A percentile compares a stretch with the other conserved stretches of the same genome.
Evolutionary conservation across 2,888 invertebrate genomes (phyloP).

Genomic region (Emmelina monodactyla): DNA sequence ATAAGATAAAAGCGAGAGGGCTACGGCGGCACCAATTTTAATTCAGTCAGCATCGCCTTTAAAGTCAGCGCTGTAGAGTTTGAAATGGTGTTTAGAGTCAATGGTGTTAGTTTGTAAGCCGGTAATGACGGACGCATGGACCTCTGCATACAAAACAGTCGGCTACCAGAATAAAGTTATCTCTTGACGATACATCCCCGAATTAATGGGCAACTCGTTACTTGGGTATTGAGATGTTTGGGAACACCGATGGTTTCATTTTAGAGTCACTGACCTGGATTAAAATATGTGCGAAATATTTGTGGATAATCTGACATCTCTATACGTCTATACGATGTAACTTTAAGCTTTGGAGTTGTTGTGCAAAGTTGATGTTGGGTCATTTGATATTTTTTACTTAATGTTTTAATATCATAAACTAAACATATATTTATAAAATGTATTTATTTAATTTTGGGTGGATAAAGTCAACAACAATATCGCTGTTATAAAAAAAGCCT

Average conservation of each 20-base stretch:
- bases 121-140: conserved; percentile 62
- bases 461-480: no score
- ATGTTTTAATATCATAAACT: no score
- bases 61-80: conserved; percentile 20
- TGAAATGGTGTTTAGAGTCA: conserved; percentile 18
- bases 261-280: conserved; percentile 20
- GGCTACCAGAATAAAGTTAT: conserved; percentile 67
- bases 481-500: no score
- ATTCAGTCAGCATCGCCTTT: conserved; percentile 18
- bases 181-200: conserved; percentile 63
- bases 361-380: no score
- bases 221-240: conserved; percentile 62
- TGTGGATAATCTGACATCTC: no score
- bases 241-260: conserved; percentile 45
- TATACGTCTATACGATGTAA: no score
- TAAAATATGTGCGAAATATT: conserved; percentile 7
- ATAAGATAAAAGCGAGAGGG: conserved; percentile 64
- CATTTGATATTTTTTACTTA: no score
- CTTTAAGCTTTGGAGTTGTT: no score
- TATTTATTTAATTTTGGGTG: no score
- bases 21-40: conserved; percentile 25
- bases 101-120: conserved; percentile 25
- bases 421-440: no score
- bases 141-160: conserved; percentile 63
- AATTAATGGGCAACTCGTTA: conserved; percentile 66